Conservation (phyloP, 2,797 vertebrate species). For the Rhodeus uyekii region DNA sequence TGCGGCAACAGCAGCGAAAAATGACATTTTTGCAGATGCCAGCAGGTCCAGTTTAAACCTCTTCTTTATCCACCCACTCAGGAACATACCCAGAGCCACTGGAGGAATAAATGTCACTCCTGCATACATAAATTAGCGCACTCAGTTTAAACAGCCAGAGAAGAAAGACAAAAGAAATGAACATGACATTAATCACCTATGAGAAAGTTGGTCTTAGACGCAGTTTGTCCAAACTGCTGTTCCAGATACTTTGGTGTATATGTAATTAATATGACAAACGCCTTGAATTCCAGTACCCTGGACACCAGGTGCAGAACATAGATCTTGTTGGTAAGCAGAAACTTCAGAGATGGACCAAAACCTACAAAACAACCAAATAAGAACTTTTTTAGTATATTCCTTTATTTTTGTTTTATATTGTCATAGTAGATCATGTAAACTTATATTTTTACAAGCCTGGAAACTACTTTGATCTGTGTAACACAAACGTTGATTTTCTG, state of each 20-base stretch:
- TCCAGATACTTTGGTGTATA: constrained; percentile 90
- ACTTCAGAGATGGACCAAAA: too few species aligned
- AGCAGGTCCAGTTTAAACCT: constrained; percentile 75
- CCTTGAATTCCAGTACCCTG: constrained; percentile 79
- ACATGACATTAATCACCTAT: constrained; percentile 67
- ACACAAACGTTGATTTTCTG: too few species aligned
- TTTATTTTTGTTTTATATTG: too few species aligned
- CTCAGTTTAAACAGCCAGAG: not conserved
- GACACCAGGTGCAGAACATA: too few species aligned
- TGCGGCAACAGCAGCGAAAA: constrained; percentile 68
- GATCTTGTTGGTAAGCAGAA: too few species aligned
- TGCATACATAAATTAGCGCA: constrained; percentile 45
- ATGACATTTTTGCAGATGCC: constrained; percentile 71
- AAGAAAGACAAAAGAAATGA: not conserved
- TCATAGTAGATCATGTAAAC: too few species aligned
- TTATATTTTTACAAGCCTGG: too few species aligned
- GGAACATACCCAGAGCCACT: constrained; percentile 77
- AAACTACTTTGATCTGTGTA: too few species aligned
- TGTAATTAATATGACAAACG: constrained; percentile 82
- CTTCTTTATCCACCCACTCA: constrained; percentile 80
- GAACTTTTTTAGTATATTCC: too few species aligned
- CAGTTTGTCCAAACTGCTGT: constrained; percentile 86
- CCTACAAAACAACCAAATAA: too few species aligned
- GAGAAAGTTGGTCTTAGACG: constrained; percentile 84
- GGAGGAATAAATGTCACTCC: constrained; percentile 76